phyloP scores from a whole-genome alignment of 2,797 vertebrate species.

The Lacerta agilis region DNA sequence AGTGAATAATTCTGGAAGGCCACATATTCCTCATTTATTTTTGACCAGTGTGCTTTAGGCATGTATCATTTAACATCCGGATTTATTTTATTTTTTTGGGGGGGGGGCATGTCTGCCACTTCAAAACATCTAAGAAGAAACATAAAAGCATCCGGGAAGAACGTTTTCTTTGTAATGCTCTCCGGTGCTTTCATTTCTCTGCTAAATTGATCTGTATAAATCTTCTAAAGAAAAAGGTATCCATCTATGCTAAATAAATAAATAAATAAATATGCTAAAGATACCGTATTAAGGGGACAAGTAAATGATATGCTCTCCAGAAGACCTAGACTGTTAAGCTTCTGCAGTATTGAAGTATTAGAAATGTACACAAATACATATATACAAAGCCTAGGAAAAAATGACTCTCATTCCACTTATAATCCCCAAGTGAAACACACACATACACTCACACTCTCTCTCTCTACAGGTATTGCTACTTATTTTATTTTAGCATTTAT shows the following conservation, averaged over 20 bases:
- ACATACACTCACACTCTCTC: background rate
- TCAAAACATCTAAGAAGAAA: background rate
- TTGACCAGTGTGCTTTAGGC: slow-evolving; percentile 10
- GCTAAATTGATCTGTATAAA: slow-evolving; percentile 25
- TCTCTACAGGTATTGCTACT: background rate
- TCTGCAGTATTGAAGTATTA: slow-evolving; percentile 13
- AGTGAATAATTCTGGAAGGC: slow-evolving; percentile 21
- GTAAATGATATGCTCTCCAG: slow-evolving; percentile 35
- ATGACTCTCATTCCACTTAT: slow-evolving; percentile 26
- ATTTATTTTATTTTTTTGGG: background rate
- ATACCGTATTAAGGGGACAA: slow-evolving; percentile 29
- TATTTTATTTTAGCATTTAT: background rate
- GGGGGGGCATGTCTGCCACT: slow-evolving; percentile 26
- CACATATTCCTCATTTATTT: slow-evolving; percentile 48
- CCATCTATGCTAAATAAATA: slow-evolving; percentile 28
- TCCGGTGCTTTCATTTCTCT: slow-evolving; percentile 54
- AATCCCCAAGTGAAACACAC: background rate
- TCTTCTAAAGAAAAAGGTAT: slow-evolving; percentile 39
- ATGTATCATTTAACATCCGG: slow-evolving; percentile 44
- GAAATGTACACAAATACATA: slow-evolving; percentile 13
- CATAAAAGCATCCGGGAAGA: slow-evolving; percentile 6
- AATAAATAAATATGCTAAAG: slow-evolving; percentile 20
- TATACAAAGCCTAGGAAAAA: background rate
- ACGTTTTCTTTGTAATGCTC: slow-evolving; percentile 31
- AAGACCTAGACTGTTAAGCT: slow-evolving; percentile 14